A percentile compares a stretch with the other conserved stretches of the same genome.
Evolutionary conservation across 1,140 invertebrate species (phyloP).

Genomic region (Laupala kohalensis): DNA sequence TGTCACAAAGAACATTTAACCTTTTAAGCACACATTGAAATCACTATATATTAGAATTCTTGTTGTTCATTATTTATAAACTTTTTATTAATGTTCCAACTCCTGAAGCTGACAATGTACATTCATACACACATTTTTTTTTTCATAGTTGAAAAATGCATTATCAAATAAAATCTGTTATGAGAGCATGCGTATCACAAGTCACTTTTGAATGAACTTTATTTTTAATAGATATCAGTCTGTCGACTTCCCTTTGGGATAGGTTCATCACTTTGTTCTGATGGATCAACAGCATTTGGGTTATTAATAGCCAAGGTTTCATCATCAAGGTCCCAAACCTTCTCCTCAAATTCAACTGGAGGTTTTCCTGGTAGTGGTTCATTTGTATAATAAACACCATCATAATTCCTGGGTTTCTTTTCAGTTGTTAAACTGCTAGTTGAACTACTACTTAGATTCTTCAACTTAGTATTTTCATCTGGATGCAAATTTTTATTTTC

Average conservation of each 20-base stretch:
- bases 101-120: too few relatives aligned
- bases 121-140: neutral
- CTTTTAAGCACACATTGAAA: too few relatives aligned
- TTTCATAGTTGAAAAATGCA: neutral
- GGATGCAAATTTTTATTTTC: neutral
- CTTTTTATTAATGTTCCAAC: too few relatives aligned
- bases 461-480: neutral
- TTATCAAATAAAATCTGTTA: neutral
- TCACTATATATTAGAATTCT: too few relatives aligned
- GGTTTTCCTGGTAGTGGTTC: constrained; percentile 66
- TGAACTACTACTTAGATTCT: neutral
- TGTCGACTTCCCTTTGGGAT: neutral
- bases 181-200: neutral
- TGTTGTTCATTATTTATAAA: neutral
- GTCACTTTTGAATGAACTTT: neutral
- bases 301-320: constrained; percentile 23
- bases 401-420: constrained; percentile 35
- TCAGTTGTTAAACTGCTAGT: neutral
- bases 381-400: constrained; percentile 64
- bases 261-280: neutral
- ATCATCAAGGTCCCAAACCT: constrained; percentile 60
- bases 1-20: neutral
- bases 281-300: neutral
- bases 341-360: constrained; percentile 48
- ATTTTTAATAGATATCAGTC: constrained; percentile 13